Conservation (phyloP, 1,140 invertebrate species). For the Dendroctonus valens region DNA sequence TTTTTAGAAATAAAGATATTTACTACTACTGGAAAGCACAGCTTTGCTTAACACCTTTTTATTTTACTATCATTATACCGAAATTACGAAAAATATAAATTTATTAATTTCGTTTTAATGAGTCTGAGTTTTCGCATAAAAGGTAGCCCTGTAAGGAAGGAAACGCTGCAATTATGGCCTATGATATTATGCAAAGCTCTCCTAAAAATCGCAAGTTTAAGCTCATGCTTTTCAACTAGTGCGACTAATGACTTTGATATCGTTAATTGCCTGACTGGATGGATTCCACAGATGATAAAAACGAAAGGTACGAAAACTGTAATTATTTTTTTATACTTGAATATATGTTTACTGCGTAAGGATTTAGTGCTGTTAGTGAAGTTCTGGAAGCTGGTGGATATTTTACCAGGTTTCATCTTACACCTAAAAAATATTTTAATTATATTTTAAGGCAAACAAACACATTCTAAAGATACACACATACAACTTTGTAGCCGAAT, state of each 20-base stretch:
- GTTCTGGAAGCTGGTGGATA: too few relatives aligned
- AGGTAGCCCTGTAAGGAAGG: constrained; percentile 19
- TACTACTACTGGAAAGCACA: too few relatives aligned
- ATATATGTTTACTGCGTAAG: not conserved
- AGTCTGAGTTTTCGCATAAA: not conserved
- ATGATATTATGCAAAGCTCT: constrained; percentile 45
- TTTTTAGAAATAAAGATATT: too few relatives aligned
- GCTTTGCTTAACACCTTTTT: too few relatives aligned
- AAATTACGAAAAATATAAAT: not conserved
- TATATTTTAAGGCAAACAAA: too few relatives aligned
- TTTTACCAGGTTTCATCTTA: too few relatives aligned
- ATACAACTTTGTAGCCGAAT: too few relatives aligned
- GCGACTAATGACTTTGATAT: constrained; percentile 40
- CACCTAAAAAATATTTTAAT: too few relatives aligned
- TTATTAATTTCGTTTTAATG: not conserved
- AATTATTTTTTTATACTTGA: not conserved
- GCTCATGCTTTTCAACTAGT: constrained; percentile 21
- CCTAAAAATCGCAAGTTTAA: constrained; percentile 43
- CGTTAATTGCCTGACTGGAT: constrained; percentile 45
- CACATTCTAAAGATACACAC: too few relatives aligned
- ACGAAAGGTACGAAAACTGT: constrained; percentile 31
- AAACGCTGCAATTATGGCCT: constrained; percentile 41
- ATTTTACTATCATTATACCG: too few relatives aligned
- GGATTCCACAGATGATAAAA: constrained; percentile 41
- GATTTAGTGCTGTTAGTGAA: not conserved